Conservation (phyloP, 2,113 vertebrate genomes). For the Poeciliopsis retropinna region DNA sequence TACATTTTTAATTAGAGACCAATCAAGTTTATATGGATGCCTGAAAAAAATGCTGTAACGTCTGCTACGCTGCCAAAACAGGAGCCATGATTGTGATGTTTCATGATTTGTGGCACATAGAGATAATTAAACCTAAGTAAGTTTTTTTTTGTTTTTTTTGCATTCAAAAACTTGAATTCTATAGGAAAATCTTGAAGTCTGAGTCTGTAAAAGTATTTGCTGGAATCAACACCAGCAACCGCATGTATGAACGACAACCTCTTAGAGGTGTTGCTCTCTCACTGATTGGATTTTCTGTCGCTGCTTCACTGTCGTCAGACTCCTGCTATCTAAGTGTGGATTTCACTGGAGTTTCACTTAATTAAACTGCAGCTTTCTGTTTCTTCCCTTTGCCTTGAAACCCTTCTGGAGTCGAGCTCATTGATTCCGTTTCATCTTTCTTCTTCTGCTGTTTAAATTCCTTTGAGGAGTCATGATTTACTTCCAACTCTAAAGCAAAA, state of each 20-base stretch:
- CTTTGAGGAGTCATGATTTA: neutral
- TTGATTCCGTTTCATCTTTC: slow-evolving; percentile 29
- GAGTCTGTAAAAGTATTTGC: neutral
- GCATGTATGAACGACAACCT: neutral
- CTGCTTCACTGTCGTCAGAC: slow-evolving; percentile 24
- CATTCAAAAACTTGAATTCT: neutral
- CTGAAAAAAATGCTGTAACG: no score
- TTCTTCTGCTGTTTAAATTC: slow-evolving; percentile 10
- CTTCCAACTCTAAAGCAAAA: neutral
- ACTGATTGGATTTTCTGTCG: slow-evolving; percentile 21
- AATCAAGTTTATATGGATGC: no score
- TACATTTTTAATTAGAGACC: no score
- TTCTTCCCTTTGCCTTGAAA: neutral
- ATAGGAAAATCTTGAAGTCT: neutral
- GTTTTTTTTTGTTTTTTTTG: no score
- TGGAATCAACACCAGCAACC: neutral
- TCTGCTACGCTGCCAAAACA: neutral
- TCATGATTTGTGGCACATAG: neutral
- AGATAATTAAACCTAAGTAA: neutral
- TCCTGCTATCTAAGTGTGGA: slow-evolving; percentile 20
- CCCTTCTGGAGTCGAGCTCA: slow-evolving; percentile 14
- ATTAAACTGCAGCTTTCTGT: slow-evolving; percentile 36
- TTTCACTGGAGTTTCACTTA: slow-evolving; percentile 19
- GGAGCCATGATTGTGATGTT: neutral
- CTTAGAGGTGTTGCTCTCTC: neutral